Evolutionary conservation across 1,140 invertebrate species (phyloP).

Genomic region (Maniola jurtina): DNA sequence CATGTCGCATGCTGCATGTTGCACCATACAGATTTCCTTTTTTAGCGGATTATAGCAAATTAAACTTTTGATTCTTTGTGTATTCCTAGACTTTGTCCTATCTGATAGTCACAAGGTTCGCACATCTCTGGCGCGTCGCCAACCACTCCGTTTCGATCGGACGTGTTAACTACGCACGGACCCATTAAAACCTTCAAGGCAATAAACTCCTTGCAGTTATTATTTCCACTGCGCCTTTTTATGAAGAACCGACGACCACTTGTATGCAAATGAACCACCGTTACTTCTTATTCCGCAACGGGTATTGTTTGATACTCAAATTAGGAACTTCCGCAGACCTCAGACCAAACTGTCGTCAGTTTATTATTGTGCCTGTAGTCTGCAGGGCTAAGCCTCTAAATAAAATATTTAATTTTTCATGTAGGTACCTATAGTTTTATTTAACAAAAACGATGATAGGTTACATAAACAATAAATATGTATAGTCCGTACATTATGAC

Average conservation of each 20-base stretch:
- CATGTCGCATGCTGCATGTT: too few species aligned
- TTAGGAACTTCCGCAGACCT: not conserved
- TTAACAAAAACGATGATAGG: too few species aligned
- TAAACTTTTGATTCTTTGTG: too few species aligned
- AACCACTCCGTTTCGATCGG: slow-evolving; percentile 30
- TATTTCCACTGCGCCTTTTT: slow-evolving; percentile 51
- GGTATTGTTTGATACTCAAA: not conserved
- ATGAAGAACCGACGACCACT: slow-evolving; percentile 48
- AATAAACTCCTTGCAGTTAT: slow-evolving; percentile 46
- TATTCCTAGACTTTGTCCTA: not conserved
- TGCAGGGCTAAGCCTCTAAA: too few species aligned
- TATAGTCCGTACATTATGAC: too few species aligned
- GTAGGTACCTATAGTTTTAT: too few species aligned
- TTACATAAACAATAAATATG: too few species aligned
- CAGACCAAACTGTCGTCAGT: too few species aligned
- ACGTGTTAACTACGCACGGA: slow-evolving; percentile 38
- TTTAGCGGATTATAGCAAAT: too few species aligned
- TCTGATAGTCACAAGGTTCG: not conserved
- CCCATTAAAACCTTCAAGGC: slow-evolving; percentile 49
- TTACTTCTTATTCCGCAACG: slow-evolving; percentile 41
- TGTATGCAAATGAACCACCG: slow-evolving; percentile 56
- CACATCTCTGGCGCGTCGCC: slow-evolving; percentile 5
- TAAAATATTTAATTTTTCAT: too few species aligned
- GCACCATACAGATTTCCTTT: too few species aligned
- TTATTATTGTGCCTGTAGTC: too few species aligned